phyloP scores from a whole-genome alignment of 2,797 vertebrate genomes.

The Tapera naevia region DNA sequence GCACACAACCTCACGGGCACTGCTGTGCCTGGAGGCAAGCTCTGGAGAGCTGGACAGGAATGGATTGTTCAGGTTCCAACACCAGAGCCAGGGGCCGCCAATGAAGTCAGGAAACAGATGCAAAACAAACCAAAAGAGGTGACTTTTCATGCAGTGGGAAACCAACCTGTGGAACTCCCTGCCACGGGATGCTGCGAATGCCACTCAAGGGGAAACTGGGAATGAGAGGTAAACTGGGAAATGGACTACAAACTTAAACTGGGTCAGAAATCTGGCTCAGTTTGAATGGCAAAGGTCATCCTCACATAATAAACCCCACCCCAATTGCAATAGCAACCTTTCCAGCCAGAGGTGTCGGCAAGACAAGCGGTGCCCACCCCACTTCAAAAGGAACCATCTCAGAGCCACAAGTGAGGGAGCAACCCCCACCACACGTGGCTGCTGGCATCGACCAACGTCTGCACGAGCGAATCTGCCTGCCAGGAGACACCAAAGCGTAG shows the following conservation, averaged over 20 bases:
- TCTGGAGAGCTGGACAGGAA: neutral
- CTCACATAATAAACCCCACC: neutral
- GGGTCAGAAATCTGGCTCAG: neutral
- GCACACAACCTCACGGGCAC: neutral
- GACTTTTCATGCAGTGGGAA: neutral
- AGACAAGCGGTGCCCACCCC: accelerated
- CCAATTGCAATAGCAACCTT: neutral
- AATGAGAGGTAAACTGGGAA: neutral
- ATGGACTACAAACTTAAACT: neutral
- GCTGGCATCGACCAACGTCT: neutral
- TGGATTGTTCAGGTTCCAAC: neutral
- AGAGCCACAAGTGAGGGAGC: neutral
- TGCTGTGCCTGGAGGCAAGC: neutral
- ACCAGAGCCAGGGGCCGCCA: neutral
- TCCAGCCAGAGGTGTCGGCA: neutral
- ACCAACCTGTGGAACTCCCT: neutral
- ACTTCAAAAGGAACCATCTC: neutral
- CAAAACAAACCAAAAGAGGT: neutral
- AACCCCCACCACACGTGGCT: neutral
- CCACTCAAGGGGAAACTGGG: neutral
- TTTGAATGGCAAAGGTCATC: neutral
- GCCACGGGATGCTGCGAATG: neutral
- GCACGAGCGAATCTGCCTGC: neutral
- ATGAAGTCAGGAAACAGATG: neutral
- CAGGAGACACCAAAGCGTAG: neutral